A percentile compares a stretch with the other conserved stretches of the same genome.
Evolutionary conservation across 1,140 invertebrate species (phyloP).

Genomic region (Dysdera silvatica): DNA sequence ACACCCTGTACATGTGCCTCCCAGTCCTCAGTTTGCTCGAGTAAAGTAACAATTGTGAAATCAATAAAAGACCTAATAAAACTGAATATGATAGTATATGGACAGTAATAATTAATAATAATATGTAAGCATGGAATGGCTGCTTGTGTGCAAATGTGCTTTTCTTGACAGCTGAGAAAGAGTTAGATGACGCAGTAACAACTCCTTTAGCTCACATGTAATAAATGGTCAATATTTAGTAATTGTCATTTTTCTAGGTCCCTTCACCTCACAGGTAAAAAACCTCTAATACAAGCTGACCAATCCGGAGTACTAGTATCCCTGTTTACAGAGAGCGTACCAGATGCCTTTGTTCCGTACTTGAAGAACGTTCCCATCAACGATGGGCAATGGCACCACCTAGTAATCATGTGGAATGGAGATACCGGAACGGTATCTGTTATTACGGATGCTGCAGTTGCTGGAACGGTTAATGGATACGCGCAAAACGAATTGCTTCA

Average conservation of each 20-base stretch:
- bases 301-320: conserved; percentile 81
- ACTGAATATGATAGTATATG: no score
- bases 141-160: no score
- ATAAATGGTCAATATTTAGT: no score
- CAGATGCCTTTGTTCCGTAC: conserved; percentile 84
- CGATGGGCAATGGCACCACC: conserved; percentile 93
- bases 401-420: conserved; percentile 89
- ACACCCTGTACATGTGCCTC: no score
- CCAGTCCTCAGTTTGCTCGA: no score
- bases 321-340: conserved; percentile 69
- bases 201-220: neutral
- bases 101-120: no score
- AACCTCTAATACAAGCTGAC: conserved; percentile 76
- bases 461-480: conserved; percentile 77
- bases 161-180: no score
- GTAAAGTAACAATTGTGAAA: no score
- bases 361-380: conserved; percentile 83
- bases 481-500: conserved; percentile 65
- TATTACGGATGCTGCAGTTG: conserved; percentile 86
- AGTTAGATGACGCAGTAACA: no score
- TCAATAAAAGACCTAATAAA: no score
- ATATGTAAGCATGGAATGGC: no score
- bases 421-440: conserved; percentile 67
- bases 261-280: conserved; percentile 66
- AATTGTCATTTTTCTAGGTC: conserved; percentile 49